Percentiles rank a stretch among this genome's conserved stretches.
phyloP scores from a whole-genome alignment of 2,888 invertebrate species.

The Agriopis marginaria region DNA sequence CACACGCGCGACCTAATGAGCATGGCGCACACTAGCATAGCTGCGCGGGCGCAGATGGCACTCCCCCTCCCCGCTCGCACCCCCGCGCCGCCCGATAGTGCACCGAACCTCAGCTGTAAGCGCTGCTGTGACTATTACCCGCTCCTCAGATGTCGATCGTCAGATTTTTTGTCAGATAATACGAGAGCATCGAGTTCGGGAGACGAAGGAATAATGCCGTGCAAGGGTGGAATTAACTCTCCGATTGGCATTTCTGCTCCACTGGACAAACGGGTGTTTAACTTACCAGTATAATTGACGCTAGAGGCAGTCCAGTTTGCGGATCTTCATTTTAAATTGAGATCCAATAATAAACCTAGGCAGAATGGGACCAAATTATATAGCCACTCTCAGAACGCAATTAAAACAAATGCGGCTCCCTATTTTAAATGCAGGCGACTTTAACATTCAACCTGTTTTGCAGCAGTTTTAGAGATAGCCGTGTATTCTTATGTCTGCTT shows the following conservation, averaged over 20 bases:
- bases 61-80: constrained; percentile 50
- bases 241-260: constrained; percentile 41
- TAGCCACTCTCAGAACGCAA: constrained; percentile 23
- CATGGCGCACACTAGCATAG: constrained; percentile 51
- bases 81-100: constrained; percentile 63
- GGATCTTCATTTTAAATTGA: constrained; percentile 42
- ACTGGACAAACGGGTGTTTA: constrained; percentile 46
- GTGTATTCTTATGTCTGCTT: constrained; percentile 18
- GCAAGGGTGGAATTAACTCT: constrained; percentile 50
- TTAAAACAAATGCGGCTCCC: constrained; percentile 22
- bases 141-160: constrained; percentile 81
- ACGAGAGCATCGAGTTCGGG: constrained; percentile 46
- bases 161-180: constrained; percentile 66
- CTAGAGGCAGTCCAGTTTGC: constrained; percentile 44
- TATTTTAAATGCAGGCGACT: constrained; percentile 24
- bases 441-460: constrained; percentile 23
- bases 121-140: constrained; percentile 40
- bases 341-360: constrained; percentile 42
- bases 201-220: constrained; percentile 48
- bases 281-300: constrained; percentile 43
- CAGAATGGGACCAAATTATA: constrained; percentile 31
- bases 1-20: constrained; percentile 47
- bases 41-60: constrained; percentile 66
- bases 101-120: constrained; percentile 73
- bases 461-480: constrained; percentile 11